Evolutionary conservation across 2,797 vertebrate genomes (phyloP).

Genomic region (Coilia nasus): DNA sequence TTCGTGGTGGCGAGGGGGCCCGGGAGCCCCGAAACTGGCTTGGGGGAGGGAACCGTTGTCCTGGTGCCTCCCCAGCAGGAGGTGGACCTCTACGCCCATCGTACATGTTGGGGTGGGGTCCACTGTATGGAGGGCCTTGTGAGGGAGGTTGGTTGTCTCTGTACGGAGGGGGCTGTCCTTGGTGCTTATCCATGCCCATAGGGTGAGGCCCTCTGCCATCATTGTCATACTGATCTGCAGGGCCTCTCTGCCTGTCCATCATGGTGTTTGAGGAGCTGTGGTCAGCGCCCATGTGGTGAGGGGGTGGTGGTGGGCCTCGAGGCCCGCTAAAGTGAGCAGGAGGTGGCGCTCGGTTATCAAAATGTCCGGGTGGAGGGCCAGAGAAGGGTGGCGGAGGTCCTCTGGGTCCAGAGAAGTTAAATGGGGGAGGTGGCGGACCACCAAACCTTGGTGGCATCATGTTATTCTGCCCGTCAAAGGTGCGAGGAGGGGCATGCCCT

Average conservation of each 20-base stretch:
- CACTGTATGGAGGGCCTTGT: conserved; percentile 68
- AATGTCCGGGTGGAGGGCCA: conserved; percentile 69
- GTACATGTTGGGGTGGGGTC: conserved; percentile 78
- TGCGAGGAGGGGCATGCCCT: conserved; percentile 58
- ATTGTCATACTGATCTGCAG: conserved; percentile 75
- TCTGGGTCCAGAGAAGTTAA: conserved; percentile 84
- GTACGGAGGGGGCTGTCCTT: conserved; percentile 62
- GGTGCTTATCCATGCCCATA: conserved; percentile 68
- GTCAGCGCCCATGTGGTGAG: conserved; percentile 79
- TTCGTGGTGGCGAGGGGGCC: conserved; percentile 67
- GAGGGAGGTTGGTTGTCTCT: conserved; percentile 67
- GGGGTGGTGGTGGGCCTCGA: conserved; percentile 77
- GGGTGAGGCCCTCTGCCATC: conserved; percentile 71
- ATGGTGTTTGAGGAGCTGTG: conserved; percentile 64
- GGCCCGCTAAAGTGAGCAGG: conserved; percentile 81
- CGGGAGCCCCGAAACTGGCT: conserved; percentile 71
- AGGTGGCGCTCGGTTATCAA: conserved; percentile 81
- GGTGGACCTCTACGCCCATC: conserved; percentile 82
- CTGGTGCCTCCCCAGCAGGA: conserved; percentile 66
- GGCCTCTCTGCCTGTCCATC: conserved; percentile 77
- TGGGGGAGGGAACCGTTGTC: conserved; percentile 75
- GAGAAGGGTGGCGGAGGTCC: conserved; percentile 80
- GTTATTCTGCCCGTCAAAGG: conserved; percentile 79
- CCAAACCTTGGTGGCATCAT: conserved; percentile 78
- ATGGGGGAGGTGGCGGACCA: conserved; percentile 80